Evolutionary conservation across 2,797 vertebrate genomes (phyloP), one percentile per base, ranked within the genome.

Genomic region (Bufotes viridis): DNA sequence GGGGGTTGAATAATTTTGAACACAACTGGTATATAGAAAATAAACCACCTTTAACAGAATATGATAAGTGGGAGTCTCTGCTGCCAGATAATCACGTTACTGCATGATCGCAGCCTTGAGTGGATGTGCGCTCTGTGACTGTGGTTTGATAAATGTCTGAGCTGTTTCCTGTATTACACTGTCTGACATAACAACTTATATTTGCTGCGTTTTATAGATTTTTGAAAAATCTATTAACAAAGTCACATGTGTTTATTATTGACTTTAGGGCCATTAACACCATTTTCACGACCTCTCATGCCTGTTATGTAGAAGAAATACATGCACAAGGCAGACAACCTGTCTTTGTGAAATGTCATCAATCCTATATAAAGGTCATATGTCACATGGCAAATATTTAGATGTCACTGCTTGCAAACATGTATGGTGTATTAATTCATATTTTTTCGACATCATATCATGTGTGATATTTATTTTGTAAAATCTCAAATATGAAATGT

Each of bases 231-330:
- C 80, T 75, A 26, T 53, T 81, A 20, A 86, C 55, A 7, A 87
- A 72, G 65, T 74, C 70, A 75, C 22, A 60, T 70, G 85, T 26
- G n/a, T 63, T 81, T 63, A 65, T 49, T 81, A 51, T 72, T 87
- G 26, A 74, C 67, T 78, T 81, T 15, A 81, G 49, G 24, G 55
- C 2, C 15, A 8, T 15, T 13, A 80, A 49, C n/a, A 74, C 10
- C 49, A 51, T 63, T 79, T 74, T 61, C 26, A 75, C 11, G 3
- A 51, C 67, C 53, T 12, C 49, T 51, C 11, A 58, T 20, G 53
- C 70, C 60, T 84, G 34, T 70, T n/a, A n/a, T 18, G 65, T 84
- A 69, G 55, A 67, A 69, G 55, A 67, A n/a, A 20, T 26, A 78
- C 63, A 67, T 15, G 72, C 14, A 63, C 17, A 55, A 61, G 63